A percentile compares a stretch with the other conserved stretches of the same genome.
These are phyloP conservation scores for Anabacerthia variegaticeps DNA, from an alignment of 2,797 vertebrate species.

Conservation along the genomic window DNA sequence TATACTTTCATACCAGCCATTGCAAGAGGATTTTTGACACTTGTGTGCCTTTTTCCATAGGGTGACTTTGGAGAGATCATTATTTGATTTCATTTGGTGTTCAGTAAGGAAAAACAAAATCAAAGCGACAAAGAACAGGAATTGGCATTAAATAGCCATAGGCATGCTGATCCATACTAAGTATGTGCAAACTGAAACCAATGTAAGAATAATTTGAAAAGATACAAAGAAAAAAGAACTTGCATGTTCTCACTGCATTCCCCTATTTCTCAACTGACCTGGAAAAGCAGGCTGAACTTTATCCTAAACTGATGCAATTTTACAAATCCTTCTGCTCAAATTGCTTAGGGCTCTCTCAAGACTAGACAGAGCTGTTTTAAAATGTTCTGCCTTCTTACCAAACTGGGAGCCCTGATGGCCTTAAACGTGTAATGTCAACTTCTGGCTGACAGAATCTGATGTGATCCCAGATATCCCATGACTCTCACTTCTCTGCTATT, in stretches of 20 bases:
- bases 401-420: neutral
- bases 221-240: neutral
- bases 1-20: neutral
- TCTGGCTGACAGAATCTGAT: constrained; percentile 29
- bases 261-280: neutral
- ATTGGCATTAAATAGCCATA: neutral
- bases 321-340: neutral
- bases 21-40: neutral
- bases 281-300: neutral
- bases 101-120: neutral
- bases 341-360: neutral
- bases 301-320: neutral
- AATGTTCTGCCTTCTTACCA: neutral
- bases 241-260: neutral
- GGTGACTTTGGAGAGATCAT: neutral
- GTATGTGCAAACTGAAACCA: neutral
- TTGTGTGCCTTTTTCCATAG: neutral
- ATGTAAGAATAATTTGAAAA: neutral
- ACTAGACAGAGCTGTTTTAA: neutral
- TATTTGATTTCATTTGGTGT: constrained; percentile 20
- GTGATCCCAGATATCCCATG: constrained; percentile 26
- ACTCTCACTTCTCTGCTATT: constrained; percentile 49
- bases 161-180: neutral
- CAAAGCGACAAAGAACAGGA: neutral
- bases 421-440: neutral